A percentile compares a stretch with the other conserved stretches of the same genome.
These are phyloP conservation scores for Ichneumoninae sp. DNA, from an alignment of 2,888 invertebrate genomes.

Conservation along the genomic window DNA sequence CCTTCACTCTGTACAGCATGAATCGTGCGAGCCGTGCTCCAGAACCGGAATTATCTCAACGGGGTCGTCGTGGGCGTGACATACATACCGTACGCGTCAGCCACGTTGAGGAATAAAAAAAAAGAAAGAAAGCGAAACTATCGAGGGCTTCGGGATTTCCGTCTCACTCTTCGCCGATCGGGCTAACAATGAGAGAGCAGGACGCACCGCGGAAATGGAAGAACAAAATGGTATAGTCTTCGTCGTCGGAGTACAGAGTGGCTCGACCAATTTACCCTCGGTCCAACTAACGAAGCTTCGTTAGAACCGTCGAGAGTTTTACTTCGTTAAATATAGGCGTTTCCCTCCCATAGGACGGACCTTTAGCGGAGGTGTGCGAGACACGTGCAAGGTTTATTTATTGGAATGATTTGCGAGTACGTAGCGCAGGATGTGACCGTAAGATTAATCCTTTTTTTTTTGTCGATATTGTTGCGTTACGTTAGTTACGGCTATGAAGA, in stretches of 20 bases:
- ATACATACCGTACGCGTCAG: conserved; percentile 46
- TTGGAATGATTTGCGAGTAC: neutral
- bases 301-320: conserved; percentile 54
- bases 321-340: conserved; percentile 60
- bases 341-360: neutral
- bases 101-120: conserved; percentile 20
- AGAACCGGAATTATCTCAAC: conserved; percentile 77
- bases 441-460: neutral
- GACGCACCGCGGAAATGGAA: conserved; percentile 37
- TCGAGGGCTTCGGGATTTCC: conserved; percentile 32
- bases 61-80: conserved; percentile 78
- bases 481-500: neutral
- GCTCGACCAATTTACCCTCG: conserved; percentile 51
- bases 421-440: neutral
- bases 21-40: conserved; percentile 46
- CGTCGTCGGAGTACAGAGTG: neutral
- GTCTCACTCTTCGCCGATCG: conserved; percentile 44
- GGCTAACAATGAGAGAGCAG: conserved; percentile 16
- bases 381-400: neutral
- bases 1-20: conserved; percentile 42
- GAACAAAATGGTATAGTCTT: conserved; percentile 53
- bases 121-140: conserved; percentile 21
- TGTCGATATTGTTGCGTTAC: neutral
- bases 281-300: conserved; percentile 63
- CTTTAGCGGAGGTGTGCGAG: neutral